Percentiles rank a stretch among this genome's conserved stretches.
phyloP scores from a whole-genome alignment of 2,888 invertebrate genomes.

The Cremastinae sp. region DNA sequence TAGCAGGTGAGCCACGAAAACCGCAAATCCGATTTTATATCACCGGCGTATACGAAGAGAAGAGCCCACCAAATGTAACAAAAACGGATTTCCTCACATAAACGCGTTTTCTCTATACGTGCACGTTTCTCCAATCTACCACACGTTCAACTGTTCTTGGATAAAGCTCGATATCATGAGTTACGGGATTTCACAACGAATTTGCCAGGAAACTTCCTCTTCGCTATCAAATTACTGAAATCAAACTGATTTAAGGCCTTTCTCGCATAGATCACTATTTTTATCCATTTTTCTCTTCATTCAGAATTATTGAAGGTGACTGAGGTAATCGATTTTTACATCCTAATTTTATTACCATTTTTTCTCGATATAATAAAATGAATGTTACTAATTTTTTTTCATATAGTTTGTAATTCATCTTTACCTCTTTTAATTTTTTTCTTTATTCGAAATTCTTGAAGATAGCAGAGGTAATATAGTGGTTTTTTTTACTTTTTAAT shows the following conservation, averaged over 20 bases:
- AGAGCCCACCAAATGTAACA: constrained; percentile 41
- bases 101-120: constrained; percentile 22
- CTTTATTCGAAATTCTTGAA: too few relatives aligned
- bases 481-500: too few relatives aligned
- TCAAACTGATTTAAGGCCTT: constrained; percentile 7
- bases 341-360: too few relatives aligned
- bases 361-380: too few relatives aligned
- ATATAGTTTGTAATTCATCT: too few relatives aligned
- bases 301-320: too few relatives aligned
- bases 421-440: too few relatives aligned
- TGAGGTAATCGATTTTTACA: too few relatives aligned
- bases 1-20: constrained; percentile 51
- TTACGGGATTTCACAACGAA: constrained; percentile 41
- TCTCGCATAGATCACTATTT: background rate
- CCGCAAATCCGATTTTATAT: constrained; percentile 56
- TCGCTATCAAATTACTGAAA: constrained; percentile 39
- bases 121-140: background rate
- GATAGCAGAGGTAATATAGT: too few relatives aligned
- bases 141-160: constrained; percentile 5
- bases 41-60: constrained; percentile 24
- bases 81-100: constrained; percentile 44
- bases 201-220: constrained; percentile 33
- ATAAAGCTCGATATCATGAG: constrained; percentile 29
- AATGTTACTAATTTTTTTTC: too few relatives aligned
- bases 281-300: background rate